Evolutionary conservation across 2,113 vertebrate species (phyloP), one percentile per base, ranked within the genome.

Genomic region (Plectropomus leopardus): DNA sequence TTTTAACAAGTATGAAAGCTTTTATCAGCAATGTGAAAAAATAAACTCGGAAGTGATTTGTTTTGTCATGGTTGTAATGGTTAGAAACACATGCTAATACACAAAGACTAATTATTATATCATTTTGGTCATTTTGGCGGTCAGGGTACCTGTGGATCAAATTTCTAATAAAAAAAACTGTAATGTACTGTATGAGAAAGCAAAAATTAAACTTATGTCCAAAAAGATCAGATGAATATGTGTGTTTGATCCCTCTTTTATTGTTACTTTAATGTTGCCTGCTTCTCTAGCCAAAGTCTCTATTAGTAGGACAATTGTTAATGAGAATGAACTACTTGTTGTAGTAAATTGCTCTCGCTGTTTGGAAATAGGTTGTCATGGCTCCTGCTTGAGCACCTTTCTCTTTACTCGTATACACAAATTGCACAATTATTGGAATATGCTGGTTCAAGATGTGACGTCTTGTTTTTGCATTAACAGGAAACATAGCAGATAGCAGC

Each of bases 401-500:
- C 26, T 30, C 8, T 34, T 50, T 5, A 57, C 21, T 16, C 32
- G 6, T 55, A 63, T 8, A 24, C 48, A 63, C n/a, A 16, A 8
- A 7, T 53, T 16, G 21, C 8, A 45, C 9, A 11, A 28, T 53
- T 45, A 53, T 51, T 59, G 10, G 19, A 44, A 45, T 26, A 60
- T n/a, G 34, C 7, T 26, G 28, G 34, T 34, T 30, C n/a, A 26
- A 21, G 34, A 23, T 44, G 13, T 30, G 21, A 44, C 28, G 44
- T 24, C 15, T 28, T 69, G 34, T 15, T 73, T 64, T 36, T 47
- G 14, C 7, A 0, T 19, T 34, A 70, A 59, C 10, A n/a, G 9
- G 65, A 67, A 24, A 42, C 30, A 15, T 16, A 63, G 44, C 47
- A 58, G 57, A 30, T 30, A 45, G 65, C 71, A 23, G 42, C 19